Evolutionary conservation across 2,113 vertebrate species (phyloP).

Genomic region (Boulengeromyrus knoepffleri): DNA sequence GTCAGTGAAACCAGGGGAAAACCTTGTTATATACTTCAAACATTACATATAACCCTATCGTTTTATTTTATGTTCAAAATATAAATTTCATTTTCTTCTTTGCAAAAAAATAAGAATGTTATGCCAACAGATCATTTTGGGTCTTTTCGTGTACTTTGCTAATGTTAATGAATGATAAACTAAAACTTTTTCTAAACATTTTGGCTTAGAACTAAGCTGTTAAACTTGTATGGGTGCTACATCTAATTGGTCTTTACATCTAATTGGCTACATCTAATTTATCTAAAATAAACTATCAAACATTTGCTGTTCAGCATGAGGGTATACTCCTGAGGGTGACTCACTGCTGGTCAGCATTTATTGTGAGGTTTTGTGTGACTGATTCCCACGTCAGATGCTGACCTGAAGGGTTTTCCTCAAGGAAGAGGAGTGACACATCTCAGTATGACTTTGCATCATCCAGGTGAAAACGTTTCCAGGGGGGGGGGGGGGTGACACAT

Average conservation of each 20-base stretch:
- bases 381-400: not conserved
- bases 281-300: not conserved
- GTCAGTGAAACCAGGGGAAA: not conserved
- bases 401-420: not conserved
- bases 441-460: not conserved
- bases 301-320: not conserved
- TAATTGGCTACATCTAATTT: not conserved
- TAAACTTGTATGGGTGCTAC: not conserved
- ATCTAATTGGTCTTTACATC: not conserved
- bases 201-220: not conserved
- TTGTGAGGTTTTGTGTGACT: not conserved
- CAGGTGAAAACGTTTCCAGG: not conserved
- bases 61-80: not conserved
- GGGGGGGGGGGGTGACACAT: not conserved
- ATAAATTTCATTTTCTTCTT: not conserved
- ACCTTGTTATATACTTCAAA: not conserved
- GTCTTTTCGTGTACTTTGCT: not conserved
- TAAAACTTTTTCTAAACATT: not conserved
- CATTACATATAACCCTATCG: not conserved
- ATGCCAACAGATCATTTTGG: not conserved
- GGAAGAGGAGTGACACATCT: not conserved
- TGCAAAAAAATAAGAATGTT: not conserved
- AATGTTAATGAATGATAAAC: not conserved
- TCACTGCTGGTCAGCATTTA: not conserved
- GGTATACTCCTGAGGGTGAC: not conserved